Base-by-base conservation (phyloP, 2,888 invertebrate genomes). In the Cephus sareptanus region DNA sequence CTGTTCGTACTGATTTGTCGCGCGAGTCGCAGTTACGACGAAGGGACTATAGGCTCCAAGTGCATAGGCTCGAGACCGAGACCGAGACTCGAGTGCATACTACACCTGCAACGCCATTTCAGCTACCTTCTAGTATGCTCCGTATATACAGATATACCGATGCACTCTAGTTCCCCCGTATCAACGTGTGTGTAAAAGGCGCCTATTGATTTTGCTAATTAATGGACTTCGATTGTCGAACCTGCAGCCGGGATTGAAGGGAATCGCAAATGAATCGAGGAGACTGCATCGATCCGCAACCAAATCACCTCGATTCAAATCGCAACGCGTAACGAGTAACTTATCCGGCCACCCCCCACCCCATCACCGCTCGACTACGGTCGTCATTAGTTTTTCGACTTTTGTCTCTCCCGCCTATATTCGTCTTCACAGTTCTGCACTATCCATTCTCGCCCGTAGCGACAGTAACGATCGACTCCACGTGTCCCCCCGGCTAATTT, bases 131-230 rank as follows among this genome's bases (percentile, higher is more conserved):
- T n/a, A 9, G 34, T 56, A 12, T 37, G 15, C 69, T 31, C 34
- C 68, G 40, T 68, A 68, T 40, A 40, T 15, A 40, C 40, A 6
- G 1, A 40, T 40, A 40, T 15, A 40, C 6, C 15, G 40, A 40
- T 40, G 4, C 40, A 40, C 40, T 75, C 23, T 74, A 34, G 37
- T 35, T 35, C 35, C 37, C 73, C 23, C 31, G 69, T 69, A 13
- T 34, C 74, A 77, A n/a, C 37, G 40, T 74, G 33, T 33, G 77
- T 33, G 78, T 33, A 79, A 71, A 74, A 75, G 40, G 69, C 34
- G 33, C 31, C n/a, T 33, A 79, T 79, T 76, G 79, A 79, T 79
- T 79, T 78, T 68, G n/a, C 40, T 76, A 79, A 79, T 74, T 74
- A 74, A 74, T 34, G 15, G 74, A 74, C 74, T 23, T 34, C 34